These are phyloP conservation scores for Hirtodrosophila alboralis DNA, from an alignment of 2,888 invertebrate species.

Conservation along the genomic window DNA sequence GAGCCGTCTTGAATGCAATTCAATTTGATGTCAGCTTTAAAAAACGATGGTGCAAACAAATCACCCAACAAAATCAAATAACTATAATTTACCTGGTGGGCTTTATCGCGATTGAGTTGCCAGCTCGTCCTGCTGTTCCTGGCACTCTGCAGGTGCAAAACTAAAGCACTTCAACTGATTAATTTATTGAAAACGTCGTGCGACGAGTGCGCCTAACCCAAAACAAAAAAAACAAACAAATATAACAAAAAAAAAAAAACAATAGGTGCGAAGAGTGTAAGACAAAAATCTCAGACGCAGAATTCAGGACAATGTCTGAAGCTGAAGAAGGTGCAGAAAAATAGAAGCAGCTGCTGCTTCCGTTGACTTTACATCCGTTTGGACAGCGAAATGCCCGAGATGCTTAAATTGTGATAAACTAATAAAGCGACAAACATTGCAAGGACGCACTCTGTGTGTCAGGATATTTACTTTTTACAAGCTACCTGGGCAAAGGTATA, in stretches of 20 bases:
- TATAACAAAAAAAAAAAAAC: constrained; percentile 41
- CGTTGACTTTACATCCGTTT: constrained; percentile 40
- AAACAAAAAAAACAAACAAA: constrained; percentile 27
- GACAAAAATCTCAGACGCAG: constrained; percentile 56
- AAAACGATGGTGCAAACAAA: constrained; percentile 65
- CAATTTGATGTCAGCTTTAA: constrained; percentile 78
- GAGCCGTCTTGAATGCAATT: constrained; percentile 59
- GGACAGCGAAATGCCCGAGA: constrained; percentile 51
- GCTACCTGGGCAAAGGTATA: constrained; percentile 55
- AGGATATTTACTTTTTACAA: constrained; percentile 79
- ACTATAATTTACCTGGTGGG: constrained; percentile 76
- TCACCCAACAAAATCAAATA: constrained; percentile 78
- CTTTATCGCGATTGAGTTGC: constrained; percentile 78
- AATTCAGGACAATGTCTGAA: constrained; percentile 38
- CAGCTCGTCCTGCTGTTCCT: constrained; percentile 30
- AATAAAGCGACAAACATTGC: constrained; percentile 77
- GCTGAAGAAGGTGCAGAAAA: constrained; percentile 20
- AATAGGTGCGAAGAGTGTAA: constrained; percentile 46
- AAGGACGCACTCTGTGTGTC: constrained; percentile 30
- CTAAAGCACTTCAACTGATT: constrained; percentile 74
- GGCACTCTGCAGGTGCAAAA: constrained; percentile 32
- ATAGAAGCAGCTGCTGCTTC: constrained; percentile 48
- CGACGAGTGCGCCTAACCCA: constrained; percentile 34
- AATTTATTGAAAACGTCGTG: constrained; percentile 74
- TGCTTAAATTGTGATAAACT: constrained; percentile 74